Evolutionary conservation across 2,888 invertebrate genomes (phyloP).

Genomic region (Latheticus oryzae): DNA sequence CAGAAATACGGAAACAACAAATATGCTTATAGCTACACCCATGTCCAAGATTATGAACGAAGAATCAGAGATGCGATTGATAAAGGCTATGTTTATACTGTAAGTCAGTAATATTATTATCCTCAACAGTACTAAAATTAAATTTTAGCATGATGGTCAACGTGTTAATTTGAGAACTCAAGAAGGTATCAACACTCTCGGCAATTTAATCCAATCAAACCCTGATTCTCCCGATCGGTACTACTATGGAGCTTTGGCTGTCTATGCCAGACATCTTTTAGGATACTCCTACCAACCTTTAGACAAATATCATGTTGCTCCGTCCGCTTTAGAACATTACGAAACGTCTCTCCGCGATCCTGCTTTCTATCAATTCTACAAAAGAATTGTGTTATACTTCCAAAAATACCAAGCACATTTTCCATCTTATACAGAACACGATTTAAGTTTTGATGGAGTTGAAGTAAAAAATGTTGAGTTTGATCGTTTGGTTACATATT

Average conservation of each 20-base stretch:
- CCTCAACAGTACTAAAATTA: background rate
- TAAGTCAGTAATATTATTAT: constrained; percentile 48
- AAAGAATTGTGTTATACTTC: constrained; percentile 71
- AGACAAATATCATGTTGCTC: constrained; percentile 66
- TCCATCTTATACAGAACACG: constrained; percentile 71
- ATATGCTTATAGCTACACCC: constrained; percentile 67
- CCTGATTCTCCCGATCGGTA: constrained; percentile 71
- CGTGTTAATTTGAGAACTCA: constrained; percentile 71
- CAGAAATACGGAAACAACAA: constrained; percentile 61
- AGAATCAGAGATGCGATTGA: constrained; percentile 72
- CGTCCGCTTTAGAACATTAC: constrained; percentile 73
- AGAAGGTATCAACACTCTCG: constrained; percentile 74
- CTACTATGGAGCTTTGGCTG: constrained; percentile 67
- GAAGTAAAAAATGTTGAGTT: constrained; percentile 72
- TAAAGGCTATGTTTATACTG: constrained; percentile 66
- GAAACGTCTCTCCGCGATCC: constrained; percentile 76
- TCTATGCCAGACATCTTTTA: constrained; percentile 70
- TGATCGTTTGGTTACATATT: constrained; percentile 76
- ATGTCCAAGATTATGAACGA: constrained; percentile 65
- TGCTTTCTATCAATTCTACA: constrained; percentile 75
- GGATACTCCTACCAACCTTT: constrained; percentile 63
- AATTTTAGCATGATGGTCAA: constrained; percentile 50
- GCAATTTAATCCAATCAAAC: constrained; percentile 74
- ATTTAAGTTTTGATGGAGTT: constrained; percentile 72
- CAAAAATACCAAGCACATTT: constrained; percentile 71